These are phyloP conservation scores for Chondrilla cf. caribensis DNA, from an alignment of 37 sponge, comb jelly and placozoan genomes.

Conservation along the genomic window DNA sequence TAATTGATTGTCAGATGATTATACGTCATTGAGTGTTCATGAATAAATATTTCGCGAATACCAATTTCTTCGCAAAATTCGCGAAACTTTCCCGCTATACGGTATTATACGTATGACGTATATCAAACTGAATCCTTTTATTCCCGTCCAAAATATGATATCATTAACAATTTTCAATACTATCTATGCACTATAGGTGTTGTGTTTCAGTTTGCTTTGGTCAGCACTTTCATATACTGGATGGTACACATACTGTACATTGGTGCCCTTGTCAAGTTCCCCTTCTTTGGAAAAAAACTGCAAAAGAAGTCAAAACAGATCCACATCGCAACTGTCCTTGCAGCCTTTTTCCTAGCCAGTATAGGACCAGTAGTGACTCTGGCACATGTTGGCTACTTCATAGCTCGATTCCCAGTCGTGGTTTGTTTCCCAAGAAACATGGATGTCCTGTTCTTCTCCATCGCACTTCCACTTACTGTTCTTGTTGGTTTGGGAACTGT, in stretches of 20 bases:
- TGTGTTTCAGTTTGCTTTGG: neutral
- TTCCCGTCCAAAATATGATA: too few relatives aligned
- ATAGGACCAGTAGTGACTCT: neutral
- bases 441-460: neutral
- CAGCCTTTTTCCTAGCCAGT: neutral
- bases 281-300: neutral
- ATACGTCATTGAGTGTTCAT: too few relatives aligned
- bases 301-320: neutral
- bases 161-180: neutral
- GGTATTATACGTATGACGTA: too few relatives aligned
- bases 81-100: too few relatives aligned
- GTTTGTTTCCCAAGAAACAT: neutral
- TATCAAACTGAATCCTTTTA: too few relatives aligned
- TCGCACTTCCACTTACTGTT: neutral
- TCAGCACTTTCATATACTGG: neutral
- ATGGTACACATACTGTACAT: neutral
- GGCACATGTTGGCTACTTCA: neutral
- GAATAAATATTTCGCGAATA: too few relatives aligned
- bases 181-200: neutral
- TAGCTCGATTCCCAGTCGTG: neutral
- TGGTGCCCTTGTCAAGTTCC: neutral
- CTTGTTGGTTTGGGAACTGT: too few relatives aligned
- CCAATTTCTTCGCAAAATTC: too few relatives aligned
- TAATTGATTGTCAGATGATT: too few relatives aligned
- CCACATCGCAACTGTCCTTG: neutral